Percentiles rank a stretch among this genome's conserved stretches.
These are phyloP conservation scores for Rhodophaea formosa DNA, from an alignment of 2,888 invertebrate genomes.

Conservation along the genomic window DNA sequence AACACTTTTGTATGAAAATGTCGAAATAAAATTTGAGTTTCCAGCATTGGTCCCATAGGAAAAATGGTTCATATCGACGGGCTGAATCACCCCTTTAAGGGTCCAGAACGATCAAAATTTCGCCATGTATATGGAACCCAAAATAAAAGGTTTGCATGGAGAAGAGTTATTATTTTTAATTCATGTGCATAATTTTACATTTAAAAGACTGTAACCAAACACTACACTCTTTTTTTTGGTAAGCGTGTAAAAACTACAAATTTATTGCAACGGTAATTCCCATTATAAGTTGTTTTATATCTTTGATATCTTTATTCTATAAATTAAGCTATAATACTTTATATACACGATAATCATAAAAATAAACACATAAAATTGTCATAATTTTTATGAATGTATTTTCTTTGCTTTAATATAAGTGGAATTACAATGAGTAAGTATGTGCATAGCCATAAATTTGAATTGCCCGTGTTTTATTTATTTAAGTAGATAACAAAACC, in stretches of 20 bases:
- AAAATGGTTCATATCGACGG: too few species aligned
- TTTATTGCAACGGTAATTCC: neutral
- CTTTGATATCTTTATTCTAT: neutral
- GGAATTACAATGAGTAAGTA: neutral
- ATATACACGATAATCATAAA: neutral
- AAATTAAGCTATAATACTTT: neutral
- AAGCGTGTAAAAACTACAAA: neutral
- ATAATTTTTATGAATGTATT: conserved; percentile 1
- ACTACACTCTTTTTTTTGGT: too few species aligned
- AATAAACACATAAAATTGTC: neutral
- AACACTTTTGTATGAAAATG: too few species aligned
- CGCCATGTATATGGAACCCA: too few species aligned
- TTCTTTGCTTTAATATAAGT: conserved; percentile 3
- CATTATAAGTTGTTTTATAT: neutral
- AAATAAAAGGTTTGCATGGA: too few species aligned
- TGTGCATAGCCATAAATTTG: neutral
- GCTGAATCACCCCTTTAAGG: too few species aligned
- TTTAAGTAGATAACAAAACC: neutral
- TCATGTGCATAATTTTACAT: too few species aligned
- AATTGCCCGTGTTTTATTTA: neutral
- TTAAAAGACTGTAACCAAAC: too few species aligned
- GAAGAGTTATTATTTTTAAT: too few species aligned
- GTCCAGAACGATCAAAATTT: too few species aligned
- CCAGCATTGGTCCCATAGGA: too few species aligned
- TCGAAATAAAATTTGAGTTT: too few species aligned